Evolutionary conservation across 2,113 vertebrate genomes (phyloP), one percentile per base, ranked within the genome.

Genomic region (Heteronetta atricapilla): DNA sequence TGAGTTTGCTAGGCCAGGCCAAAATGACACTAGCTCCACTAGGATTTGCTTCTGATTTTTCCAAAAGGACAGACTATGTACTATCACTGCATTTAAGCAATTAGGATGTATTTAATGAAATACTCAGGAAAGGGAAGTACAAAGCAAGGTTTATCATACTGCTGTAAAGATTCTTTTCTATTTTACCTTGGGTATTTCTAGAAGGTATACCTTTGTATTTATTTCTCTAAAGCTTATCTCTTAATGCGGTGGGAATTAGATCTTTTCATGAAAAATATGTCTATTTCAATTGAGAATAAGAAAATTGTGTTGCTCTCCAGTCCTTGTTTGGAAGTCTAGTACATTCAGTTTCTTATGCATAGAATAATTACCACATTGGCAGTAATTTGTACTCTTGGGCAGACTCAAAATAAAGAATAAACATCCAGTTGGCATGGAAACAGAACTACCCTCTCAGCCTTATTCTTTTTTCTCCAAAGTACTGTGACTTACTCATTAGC

Each of bases 361-460:
- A 11, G 67, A 82, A 26, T 86, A 94, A 93, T 92, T 94, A 96
- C 62, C 48, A 62, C 70, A 36, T 91, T 92, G 78, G n/a, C 91
- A 92, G 84, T 89, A 96, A 94, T 69, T 94, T 75, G 33, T 91
- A 59, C 74, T 87, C 66, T 73, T 79, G 69, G 58, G 84, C 77
- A 87, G 77, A 38, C 23, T 94, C 53, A 94, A 92, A 89, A 86
- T 52, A 73, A 81, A 79, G 64, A 81, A 40, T 55, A 64, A 73
- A 22, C 58, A 60, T 86, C 76, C 80, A 82, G 82, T 87, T 95
- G 92, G 67, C 87, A 82, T 94, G 89, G 88, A 96, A 92, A 94
- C 77, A 2, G 77, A 88, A 46, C 69, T 87, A 21, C 70, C 21
- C 77, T 75, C 60, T 74, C 73, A 77, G 56, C 73, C 29, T 31